Conservation (phyloP, 2,797 vertebrate genomes). For the Amblyraja radiata region DNA sequence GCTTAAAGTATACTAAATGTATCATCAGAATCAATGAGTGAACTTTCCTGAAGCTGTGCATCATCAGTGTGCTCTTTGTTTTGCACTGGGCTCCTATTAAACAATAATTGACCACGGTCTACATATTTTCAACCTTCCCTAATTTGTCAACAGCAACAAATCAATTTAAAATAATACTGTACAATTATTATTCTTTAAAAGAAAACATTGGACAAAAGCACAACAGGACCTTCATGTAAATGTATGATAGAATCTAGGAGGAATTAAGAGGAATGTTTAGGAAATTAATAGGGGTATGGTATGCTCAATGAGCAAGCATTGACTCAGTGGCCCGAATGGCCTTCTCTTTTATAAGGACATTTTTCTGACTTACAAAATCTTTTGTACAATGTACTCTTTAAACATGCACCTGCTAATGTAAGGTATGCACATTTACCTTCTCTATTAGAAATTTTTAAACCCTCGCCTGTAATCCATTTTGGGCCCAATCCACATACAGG, state of each 20-base stretch:
- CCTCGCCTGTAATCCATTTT: too few species aligned
- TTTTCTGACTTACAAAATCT: neutral
- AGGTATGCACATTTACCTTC: neutral
- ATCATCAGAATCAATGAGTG: neutral
- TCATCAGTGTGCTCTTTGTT: neutral
- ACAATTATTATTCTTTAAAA: neutral
- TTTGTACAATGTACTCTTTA: neutral
- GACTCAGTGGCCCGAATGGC: too few species aligned
- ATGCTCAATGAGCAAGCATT: too few species aligned
- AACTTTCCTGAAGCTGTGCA: neutral
- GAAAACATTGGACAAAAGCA: neutral
- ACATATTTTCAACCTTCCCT: neutral
- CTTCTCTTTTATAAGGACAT: too few species aligned
- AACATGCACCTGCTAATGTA: neutral
- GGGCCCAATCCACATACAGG: too few species aligned
- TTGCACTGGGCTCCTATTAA: neutral
- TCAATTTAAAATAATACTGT: neutral
- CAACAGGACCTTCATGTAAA: neutral
- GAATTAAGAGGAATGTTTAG: too few species aligned
- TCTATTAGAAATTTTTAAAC: neutral
- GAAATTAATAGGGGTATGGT: too few species aligned
- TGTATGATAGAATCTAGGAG: too few species aligned
- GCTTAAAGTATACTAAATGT: neutral
- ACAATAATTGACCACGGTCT: neutral
- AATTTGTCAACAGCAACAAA: neutral